These are phyloP conservation scores for Cepphus grylle DNA, from an alignment of 2,113 vertebrate species.

Conservation along the genomic window DNA sequence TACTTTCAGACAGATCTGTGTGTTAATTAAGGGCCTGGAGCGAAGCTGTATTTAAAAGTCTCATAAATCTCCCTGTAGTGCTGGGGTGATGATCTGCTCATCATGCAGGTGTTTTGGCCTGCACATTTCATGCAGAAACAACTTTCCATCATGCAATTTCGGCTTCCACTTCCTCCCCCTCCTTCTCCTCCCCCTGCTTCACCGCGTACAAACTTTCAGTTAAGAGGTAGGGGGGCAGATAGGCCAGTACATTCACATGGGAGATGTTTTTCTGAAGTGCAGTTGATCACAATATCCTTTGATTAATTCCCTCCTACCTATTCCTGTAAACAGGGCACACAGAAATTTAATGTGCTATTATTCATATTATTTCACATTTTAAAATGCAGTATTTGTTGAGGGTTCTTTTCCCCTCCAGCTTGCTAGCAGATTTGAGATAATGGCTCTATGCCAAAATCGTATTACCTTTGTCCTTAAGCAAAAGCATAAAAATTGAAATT, in stretches of 20 bases:
- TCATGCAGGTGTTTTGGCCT: conserved; percentile 25
- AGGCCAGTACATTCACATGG: background rate
- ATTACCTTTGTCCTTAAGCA: conserved; percentile 33
- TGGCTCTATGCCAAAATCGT: conserved; percentile 15
- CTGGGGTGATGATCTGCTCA: conserved; percentile 29
- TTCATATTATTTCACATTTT: conserved; percentile 24
- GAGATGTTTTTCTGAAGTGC: background rate
- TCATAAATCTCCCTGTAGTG: conserved; percentile 4
- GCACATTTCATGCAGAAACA: background rate
- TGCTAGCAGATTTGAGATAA: conserved; percentile 25
- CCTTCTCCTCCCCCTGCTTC: background rate
- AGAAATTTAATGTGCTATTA: background rate
- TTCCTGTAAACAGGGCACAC: background rate
- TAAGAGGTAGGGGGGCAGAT: background rate
- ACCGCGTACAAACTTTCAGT: background rate
- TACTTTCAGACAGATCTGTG: conserved; percentile 25
- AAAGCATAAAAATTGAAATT: conserved; percentile 46
- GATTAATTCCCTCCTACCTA: conserved; percentile 7
- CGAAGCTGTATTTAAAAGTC: background rate
- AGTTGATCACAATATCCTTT: background rate
- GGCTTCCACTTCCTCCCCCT: background rate
- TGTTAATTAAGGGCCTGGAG: conserved; percentile 51
- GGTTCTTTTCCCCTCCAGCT: background rate
- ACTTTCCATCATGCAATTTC: background rate
- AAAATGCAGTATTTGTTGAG: background rate